Base-by-base conservation (phyloP, 2,797 vertebrate genomes). In the Parambassis ranga region DNA sequence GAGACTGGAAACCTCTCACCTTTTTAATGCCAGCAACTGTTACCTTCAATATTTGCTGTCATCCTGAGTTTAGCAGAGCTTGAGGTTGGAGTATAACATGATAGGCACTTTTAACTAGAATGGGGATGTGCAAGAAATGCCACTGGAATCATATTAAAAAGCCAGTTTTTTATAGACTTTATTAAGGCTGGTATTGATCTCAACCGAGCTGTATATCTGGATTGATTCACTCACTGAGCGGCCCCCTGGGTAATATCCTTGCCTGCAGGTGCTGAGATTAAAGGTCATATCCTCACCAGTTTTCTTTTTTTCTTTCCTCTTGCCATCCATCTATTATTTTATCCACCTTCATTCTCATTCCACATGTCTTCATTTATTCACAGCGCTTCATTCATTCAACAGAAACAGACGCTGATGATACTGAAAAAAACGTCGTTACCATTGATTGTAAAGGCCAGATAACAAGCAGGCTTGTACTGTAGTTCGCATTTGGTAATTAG, bases 241-340 rank as follows among this genome's bases (percentile, higher is more conserved):
- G 69, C 56, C 67, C 81, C 65, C 79, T 69, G 77, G 67, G 81
- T 82, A 71, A 84, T 85, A 76, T 81, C 47, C 58, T 58, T 39
- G 47, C 51, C 70, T 53, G 61, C 51, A 62, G 71, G 59, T 65
- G 71, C 67, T 53, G 47, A 41, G 65, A 69, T 22, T 63, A 84
- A 91, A 90, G 82, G 88, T 89, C 85, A 84, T 6, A 53, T 41
- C 30, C 49, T 61, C 48, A 42, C 33, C 63, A n/a, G n/a, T n/a
- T n/a, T 42, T 10, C 16, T 19, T 63, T 50, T n/a, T 24, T 31
- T 22, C 41, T 46, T 31, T 57, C 19, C 22, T 22, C 22, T 35
- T 28, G 11, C 49, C 26, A 67, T 58, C 30, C 42, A 39, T 73
- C 53, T 67, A 28, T 52, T 35, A 33, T 51, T 58, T 47, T 16